These are phyloP conservation scores for Eulithis prunata DNA, from an alignment of 2,888 invertebrate species.

Conservation along the genomic window DNA sequence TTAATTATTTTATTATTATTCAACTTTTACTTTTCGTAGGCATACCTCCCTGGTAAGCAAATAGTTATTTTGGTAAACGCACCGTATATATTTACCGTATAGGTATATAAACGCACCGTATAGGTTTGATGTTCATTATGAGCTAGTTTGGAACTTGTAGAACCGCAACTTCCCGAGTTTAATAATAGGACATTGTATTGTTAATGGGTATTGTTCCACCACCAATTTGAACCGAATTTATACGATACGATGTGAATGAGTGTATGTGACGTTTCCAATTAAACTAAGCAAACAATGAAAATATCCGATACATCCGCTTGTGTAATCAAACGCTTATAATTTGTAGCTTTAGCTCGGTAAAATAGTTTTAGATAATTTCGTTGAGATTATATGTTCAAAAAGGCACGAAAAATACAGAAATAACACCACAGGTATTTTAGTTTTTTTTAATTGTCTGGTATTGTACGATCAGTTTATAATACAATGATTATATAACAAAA, in stretches of 20 bases:
- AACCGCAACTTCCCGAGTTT: not conserved
- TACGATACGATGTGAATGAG: slow-evolving; percentile 16
- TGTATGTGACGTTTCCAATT: slow-evolving; percentile 33
- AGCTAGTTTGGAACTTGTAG: not conserved
- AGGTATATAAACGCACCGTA: no score
- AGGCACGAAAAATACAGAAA: not conserved
- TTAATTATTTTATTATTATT: no score
- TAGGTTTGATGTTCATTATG: not conserved
- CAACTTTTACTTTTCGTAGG: no score
- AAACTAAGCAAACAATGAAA: slow-evolving; percentile 31
- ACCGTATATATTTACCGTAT: no score
- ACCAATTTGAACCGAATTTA: slow-evolving; percentile 11
- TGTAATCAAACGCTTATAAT: slow-evolving; percentile 7
- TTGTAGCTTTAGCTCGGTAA: not conserved
- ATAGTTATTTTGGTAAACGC: no score
- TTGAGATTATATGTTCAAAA: no score
- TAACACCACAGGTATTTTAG: not conserved
- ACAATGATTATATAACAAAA: slow-evolving; percentile 50
- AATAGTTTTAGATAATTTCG: not conserved
- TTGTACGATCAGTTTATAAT: slow-evolving; percentile 22
- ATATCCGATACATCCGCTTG: slow-evolving; percentile 7
- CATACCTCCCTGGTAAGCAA: no score
- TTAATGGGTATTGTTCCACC: slow-evolving; percentile 11
- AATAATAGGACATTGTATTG: not conserved
- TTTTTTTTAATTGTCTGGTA: slow-evolving; percentile 38